Evolutionary conservation across 37 sponge, comb jelly and placozoan genomes (phyloP).

Genomic region (Dysidea cf. avara): DNA sequence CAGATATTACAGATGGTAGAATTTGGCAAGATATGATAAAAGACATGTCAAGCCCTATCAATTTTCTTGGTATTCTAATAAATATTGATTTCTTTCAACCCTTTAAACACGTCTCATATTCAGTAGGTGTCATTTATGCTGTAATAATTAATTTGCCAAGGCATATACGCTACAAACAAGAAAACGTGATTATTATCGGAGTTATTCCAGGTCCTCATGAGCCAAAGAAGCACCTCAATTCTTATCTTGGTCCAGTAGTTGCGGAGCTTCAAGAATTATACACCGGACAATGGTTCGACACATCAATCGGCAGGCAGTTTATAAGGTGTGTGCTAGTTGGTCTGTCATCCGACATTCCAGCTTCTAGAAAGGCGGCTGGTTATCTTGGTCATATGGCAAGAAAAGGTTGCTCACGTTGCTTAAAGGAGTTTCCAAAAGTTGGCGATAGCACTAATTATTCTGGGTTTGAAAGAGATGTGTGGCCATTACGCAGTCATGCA

Average conservation of each 20-base stretch:
- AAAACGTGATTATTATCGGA: background rate
- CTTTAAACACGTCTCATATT: slow-evolving; percentile 11
- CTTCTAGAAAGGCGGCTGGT: too few relatives aligned
- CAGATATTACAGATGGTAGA: too few relatives aligned
- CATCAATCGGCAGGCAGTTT: background rate
- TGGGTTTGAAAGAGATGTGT: background rate
- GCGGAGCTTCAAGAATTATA: background rate
- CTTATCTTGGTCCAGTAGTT: background rate
- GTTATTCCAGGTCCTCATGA: slow-evolving; percentile 2
- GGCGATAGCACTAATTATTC: background rate
- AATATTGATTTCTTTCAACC: slow-evolving; percentile 12
- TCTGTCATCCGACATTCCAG: background rate
- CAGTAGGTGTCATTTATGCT: slow-evolving; percentile 5
- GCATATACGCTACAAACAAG: background rate
- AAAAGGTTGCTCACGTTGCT: background rate
- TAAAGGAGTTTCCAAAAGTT: slow-evolving; percentile 1
- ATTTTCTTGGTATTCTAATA: too few relatives aligned
- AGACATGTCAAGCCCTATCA: too few relatives aligned
- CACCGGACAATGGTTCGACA: background rate
- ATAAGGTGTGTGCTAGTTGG: background rate
- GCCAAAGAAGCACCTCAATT: background rate
- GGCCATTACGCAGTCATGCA: background rate
- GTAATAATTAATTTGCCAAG: slow-evolving; percentile 1
- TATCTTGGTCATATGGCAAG: background rate
- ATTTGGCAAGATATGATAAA: too few relatives aligned